Percentiles rank a stretch among this genome's conserved stretches.
phyloP scores from a whole-genome alignment of 2,797 vertebrate genomes.

The Xiphophorus birchmanni region DNA sequence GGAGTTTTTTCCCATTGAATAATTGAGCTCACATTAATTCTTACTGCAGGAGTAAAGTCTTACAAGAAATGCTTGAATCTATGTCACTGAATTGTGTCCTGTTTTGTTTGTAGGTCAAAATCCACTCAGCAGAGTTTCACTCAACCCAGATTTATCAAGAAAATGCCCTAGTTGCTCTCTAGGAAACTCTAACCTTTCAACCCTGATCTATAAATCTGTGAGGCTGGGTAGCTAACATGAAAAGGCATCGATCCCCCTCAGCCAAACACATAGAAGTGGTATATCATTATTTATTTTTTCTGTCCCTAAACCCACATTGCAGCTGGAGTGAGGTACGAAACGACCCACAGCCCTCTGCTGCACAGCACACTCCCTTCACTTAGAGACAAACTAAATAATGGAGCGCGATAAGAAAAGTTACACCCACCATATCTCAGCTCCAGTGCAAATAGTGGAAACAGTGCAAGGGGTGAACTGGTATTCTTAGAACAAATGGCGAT shows the following conservation, averaged over 20 bases:
- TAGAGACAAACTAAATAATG: conserved; percentile 35
- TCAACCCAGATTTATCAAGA: not conserved
- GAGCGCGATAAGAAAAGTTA: conserved; percentile 46
- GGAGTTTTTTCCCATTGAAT: not conserved
- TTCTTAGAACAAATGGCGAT: not conserved
- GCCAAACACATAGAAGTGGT: conserved; percentile 4
- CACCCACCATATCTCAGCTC: conserved; percentile 38
- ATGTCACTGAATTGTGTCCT: not conserved
- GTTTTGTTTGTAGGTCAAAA: not conserved
- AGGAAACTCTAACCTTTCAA: not conserved
- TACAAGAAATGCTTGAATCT: not conserved
- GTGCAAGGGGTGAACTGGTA: not conserved
- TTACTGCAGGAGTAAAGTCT: not conserved
- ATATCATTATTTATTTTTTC: conserved; percentile 24
- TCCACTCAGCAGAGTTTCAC: not conserved
- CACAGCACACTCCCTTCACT: conserved; percentile 35
- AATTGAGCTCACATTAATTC: not conserved
- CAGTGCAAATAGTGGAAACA: conserved; percentile 31
- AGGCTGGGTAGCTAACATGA: conserved; percentile 2
- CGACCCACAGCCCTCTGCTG: not conserved
- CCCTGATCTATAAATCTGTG: not conserved
- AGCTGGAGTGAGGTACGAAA: conserved; percentile 8
- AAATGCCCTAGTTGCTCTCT: not conserved
- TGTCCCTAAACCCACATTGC: conserved; percentile 29
- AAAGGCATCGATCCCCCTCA: not conserved